phyloP scores from a whole-genome alignment of 2,888 invertebrate species.

The Agrotis clavis region DNA sequence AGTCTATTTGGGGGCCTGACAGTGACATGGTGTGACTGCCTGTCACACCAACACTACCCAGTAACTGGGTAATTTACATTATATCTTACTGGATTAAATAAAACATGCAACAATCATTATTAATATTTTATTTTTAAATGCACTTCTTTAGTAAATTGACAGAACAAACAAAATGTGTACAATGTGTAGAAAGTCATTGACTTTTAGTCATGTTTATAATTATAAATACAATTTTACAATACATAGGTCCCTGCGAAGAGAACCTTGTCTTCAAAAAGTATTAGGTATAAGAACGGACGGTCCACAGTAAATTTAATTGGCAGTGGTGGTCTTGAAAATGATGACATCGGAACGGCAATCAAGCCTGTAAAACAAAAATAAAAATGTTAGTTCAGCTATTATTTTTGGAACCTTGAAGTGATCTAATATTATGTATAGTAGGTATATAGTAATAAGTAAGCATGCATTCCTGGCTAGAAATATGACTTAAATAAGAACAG shows the following conservation, averaged over 20 bases:
- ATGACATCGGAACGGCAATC: conserved; percentile 33
- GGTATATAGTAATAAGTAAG: neutral
- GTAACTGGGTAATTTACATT: neutral
- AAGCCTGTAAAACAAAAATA: conserved; percentile 27
- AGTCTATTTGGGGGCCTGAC: neutral
- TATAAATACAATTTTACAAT: conserved; percentile 1
- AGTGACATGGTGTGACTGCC: neutral
- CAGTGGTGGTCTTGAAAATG: conserved; percentile 38
- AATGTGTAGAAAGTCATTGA: neutral
- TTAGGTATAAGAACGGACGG: conserved; percentile 62
- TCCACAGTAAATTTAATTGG: conserved; percentile 57
- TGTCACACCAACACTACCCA: neutral
- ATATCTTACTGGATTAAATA: conserved; percentile 14
- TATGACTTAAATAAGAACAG: neutral
- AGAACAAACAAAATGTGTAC: too few relatives aligned
- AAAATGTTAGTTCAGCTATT: conserved; percentile 12
- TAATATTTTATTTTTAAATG: conserved; percentile 12
- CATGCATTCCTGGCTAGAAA: conserved; percentile 4
- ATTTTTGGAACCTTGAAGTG: neutral
- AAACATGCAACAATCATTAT: conserved; percentile 11
- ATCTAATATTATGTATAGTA: too few relatives aligned
- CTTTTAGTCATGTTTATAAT: neutral
- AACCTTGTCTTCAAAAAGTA: conserved; percentile 62
- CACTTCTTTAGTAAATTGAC: conserved; percentile 13
- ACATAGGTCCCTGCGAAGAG: conserved; percentile 62